Conservation (phyloP, 2,113 vertebrate genomes). For the Gasterosteus nipponicus region DNA sequence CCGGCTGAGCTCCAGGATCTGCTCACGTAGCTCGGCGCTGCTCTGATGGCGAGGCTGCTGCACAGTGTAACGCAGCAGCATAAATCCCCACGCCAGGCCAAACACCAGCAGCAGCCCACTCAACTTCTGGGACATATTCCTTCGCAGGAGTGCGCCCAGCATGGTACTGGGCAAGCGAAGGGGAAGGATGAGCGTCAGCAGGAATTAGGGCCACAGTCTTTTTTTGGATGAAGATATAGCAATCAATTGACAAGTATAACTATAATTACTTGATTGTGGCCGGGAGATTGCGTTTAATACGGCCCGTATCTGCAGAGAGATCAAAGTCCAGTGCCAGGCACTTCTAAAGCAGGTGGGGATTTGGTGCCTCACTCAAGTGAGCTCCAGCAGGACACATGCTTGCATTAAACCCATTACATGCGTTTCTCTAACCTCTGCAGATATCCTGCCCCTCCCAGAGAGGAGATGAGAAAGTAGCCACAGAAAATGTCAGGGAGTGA, state of each 20-base stretch:
- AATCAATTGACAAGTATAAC: background rate
- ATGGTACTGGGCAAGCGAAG: constrained; percentile 74
- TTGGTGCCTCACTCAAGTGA: background rate
- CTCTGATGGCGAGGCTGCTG: constrained; percentile 93
- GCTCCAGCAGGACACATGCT: constrained; percentile 3
- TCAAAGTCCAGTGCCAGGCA: constrained; percentile 20
- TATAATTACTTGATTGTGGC: background rate
- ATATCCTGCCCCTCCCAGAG: constrained; percentile 7
- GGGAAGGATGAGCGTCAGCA: constrained; percentile 1
- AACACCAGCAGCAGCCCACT: constrained; percentile 91
- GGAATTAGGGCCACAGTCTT: constrained; percentile 3
- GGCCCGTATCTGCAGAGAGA: constrained; percentile 5
- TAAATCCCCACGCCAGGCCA: constrained; percentile 93
- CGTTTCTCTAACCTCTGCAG: background rate
- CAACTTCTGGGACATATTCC: constrained; percentile 96
- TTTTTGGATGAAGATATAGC: background rate
- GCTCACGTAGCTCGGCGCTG: constrained; percentile 91
- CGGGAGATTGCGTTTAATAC: background rate
- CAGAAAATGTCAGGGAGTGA: constrained; percentile 33
- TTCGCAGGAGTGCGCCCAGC: constrained; percentile 89
- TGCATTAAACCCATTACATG: background rate
- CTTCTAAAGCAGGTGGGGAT: background rate
- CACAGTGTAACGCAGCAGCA: constrained; percentile 93
- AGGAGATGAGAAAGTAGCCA: constrained; percentile 21
- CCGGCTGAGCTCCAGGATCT: constrained; percentile 95